Conservation (phyloP, 2,113 vertebrate genomes). For the Macheiramphus alcinus region DNA sequence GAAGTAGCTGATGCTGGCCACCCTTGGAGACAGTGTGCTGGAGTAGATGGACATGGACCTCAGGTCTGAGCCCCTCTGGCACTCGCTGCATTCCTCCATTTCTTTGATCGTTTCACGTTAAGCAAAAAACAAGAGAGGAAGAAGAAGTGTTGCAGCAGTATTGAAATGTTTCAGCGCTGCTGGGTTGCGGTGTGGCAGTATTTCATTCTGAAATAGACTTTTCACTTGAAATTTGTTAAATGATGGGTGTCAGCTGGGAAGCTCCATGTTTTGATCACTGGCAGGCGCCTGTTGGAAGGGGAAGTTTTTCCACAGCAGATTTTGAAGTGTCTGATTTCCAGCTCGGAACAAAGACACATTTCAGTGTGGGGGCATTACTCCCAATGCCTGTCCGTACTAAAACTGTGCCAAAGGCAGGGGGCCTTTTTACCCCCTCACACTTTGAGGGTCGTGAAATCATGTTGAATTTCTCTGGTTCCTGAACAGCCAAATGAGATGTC, state of each 20-base stretch:
- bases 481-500: neutral
- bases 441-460: neutral
- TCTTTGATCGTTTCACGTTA: rapidly evolving
- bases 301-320: neutral
- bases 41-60: neutral
- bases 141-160: neutral
- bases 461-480: neutral
- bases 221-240: neutral
- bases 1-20: neutral
- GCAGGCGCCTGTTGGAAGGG: neutral
- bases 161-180: neutral
- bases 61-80: neutral
- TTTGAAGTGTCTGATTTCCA: neutral
- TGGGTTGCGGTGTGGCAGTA: rapidly evolving
- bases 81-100: rapidly evolving
- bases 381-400: rapidly evolving
- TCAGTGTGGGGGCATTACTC: neutral
- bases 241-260: neutral
- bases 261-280: neutral
- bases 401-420: neutral
- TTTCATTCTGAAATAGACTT: neutral
- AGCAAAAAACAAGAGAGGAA: neutral
- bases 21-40: rapidly evolving
- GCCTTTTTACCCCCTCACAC: neutral
- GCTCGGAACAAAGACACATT: rapidly evolving